Base-by-base conservation (phyloP, 2,113 vertebrate species). In the Delphinapterus leucas region DNA sequence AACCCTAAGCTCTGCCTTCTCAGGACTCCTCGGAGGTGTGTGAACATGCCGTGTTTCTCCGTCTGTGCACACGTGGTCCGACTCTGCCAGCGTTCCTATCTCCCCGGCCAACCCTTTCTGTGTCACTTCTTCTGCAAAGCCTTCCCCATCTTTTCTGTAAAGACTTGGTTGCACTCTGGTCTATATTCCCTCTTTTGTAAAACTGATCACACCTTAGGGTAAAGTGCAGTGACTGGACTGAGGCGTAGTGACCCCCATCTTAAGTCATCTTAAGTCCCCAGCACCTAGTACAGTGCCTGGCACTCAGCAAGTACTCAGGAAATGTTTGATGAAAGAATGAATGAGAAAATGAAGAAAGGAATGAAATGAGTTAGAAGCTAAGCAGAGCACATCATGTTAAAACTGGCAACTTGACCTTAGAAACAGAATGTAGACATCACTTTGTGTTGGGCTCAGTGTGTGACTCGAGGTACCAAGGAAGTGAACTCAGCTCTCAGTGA, bases 261-360 rank as follows among this genome's bases (percentile, higher is more conserved):
- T 68, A 31, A 36, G 28, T 88, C 23, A 31, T 95, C 79, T 89
- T 71, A 90, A 85, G 41, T 80, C 31, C 23, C 13, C 13, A 73
- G 9, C 15, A 47, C 60, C 47, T 44, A 71, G 61, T 33, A 95
- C 0, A 60, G 49, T 60, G 23, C 23, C 70, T 86, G 38, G 23
- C 9, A 47, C 44, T 93, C 63, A 77, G 68, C 38, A 71, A 79
- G 28, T 73, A 25, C 44, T 90, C 79, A 60, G 6, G 67, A 87
- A 84, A 53, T 89, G n/a, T 90, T 94, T 97, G 85, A 73, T 90
- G 41, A 67, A 65, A 88, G 47, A 96, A 83, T 36, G 60, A 95
- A 49, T 53, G 70, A 87, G 20, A 41, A 38, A 82, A 38, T 49
- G 65, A 85, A 95, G n/a, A 49, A 93, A 88, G 28, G 36, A 63